A percentile compares a stretch with the other conserved stretches of the same genome.
Conservation (phyloP, 2,113 vertebrate species). For the Bothrops jararaca region DNA sequence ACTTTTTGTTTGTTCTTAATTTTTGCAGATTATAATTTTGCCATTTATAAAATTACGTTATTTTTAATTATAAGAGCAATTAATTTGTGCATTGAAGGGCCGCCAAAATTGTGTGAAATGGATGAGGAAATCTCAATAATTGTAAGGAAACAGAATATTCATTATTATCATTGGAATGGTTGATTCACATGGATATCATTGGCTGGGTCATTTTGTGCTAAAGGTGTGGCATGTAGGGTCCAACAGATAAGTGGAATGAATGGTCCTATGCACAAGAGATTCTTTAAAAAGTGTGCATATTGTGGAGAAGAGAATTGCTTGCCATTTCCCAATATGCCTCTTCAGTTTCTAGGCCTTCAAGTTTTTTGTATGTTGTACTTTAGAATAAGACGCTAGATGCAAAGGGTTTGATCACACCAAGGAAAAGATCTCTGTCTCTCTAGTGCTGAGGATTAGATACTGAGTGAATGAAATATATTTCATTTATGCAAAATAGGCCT, state of each 20-base stretch:
- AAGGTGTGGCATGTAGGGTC: background rate
- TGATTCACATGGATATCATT: slow-evolving; percentile 52
- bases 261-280: background rate
- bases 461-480: background rate
- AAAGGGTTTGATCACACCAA: background rate
- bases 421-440: background rate
- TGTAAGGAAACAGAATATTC: slow-evolving; percentile 40
- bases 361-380: background rate
- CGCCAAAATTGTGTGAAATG: slow-evolving; percentile 50
- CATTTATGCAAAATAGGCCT: background rate
- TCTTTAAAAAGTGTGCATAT: background rate
- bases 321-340: background rate
- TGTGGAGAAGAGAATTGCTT: background rate
- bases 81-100: slow-evolving; percentile 54
- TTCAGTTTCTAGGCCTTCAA: background rate
- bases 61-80: slow-evolving; percentile 51
- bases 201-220: background rate
- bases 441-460: background rate
- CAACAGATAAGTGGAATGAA: background rate
- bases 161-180: slow-evolving; percentile 28
- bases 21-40: slow-evolving; percentile 44
- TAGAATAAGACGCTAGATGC: background rate
- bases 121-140: slow-evolving; percentile 54
- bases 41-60: slow-evolving; percentile 45
- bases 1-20: slow-evolving; percentile 68